Base-by-base conservation (phyloP, 2,113 vertebrate species). In the Oophaga pumilio region DNA sequence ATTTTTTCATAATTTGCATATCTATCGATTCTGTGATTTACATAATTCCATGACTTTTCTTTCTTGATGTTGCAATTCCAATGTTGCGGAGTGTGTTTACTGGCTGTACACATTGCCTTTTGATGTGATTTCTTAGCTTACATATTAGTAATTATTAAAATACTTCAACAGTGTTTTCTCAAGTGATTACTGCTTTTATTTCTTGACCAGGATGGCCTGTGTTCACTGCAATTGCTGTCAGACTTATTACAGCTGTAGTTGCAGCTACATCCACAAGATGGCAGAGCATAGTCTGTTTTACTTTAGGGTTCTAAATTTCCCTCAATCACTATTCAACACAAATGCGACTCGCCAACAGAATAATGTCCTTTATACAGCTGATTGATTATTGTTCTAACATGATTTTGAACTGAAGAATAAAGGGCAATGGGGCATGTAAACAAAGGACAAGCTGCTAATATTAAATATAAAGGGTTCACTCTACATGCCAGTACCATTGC, bases 211-310 rank as follows among this genome's bases (percentile, higher is more conserved):
- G 1, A 24, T 66, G 62, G 20, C 62, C 62, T 66, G 2, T 24
- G 22, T 66, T 66, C 8, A 1, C n/a, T 66, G 62, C 22, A n/a
- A 22, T 20, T 66, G 10, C 9, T 15, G 14, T 13, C 15, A 17
- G 60, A 62, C 20, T 62, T 66, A 24, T 28, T 18, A 74, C 8
- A 49, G 7, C 53, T 79, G 76, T 60, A 24, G 49, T 82, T 24
- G 8, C 28, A 49, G 26, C 57, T 82, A 50, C 18, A 24, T 24
- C 60, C 80, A 82, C 60, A 82, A 68, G 80, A 82, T 82, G 80
- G 80, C 80, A 82, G 59, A 17, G 13, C 22, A 50, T 24, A 26
- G 15, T 26, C 11, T 68, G 8, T 82, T 52, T 68, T 68, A 6
- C 20, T 49, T n/a, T 0, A 66, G 22, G 66, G 14, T 50, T 59